Base-by-base conservation (phyloP, 2,888 invertebrate genomes). In the Camptogramma bilineatum region DNA sequence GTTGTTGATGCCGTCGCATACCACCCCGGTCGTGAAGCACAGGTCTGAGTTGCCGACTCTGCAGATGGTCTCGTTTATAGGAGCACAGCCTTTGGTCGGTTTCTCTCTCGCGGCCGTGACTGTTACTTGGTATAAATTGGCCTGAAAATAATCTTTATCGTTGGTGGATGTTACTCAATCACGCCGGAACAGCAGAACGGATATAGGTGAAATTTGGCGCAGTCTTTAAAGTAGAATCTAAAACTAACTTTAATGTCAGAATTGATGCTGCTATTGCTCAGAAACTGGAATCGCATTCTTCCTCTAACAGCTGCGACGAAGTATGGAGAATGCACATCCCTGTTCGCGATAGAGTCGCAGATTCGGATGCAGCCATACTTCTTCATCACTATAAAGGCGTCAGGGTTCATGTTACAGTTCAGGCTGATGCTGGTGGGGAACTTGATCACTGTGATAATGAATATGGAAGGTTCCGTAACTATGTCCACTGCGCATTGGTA, bases 1-100 rank as follows among this genome's bases (percentile, higher is more conserved):
- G 72, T 93, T 90, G 62, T 87, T 88, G 54, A 92, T 90, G 17
- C 92, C 92, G 51, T 93, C 92, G 66, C 92, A 93, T 0, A 88
- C 87, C 0, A 89, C 88, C 0, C 89, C 90, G 18, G 77, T 86
- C 4, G 91, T 91, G 64, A 90, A 88, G 64, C 92, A 93, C 68
- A 74, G 90, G 7, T 81, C 54, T 0, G 66, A 31, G 0, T 68
- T 51, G 1, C 77, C 71, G 0, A 87, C 76, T 0, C 64, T 70
- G 0, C 67, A 69, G 3, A 17, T n/a, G 1, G 84, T 82, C 62
- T 88, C 88, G 54, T 88, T 89, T 21, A 64, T 70, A 1, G 2
- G 19, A 19, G 64, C 47, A 59, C 88, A 86, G 0, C 77, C 77
- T 0, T 0, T n/a, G 0, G 0, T 0, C 0, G 83, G 82, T 39